Percentiles rank a stretch among this genome's conserved stretches.
Conservation (phyloP, 2,888 invertebrate genomes). For the Pedicia rivosa region DNA sequence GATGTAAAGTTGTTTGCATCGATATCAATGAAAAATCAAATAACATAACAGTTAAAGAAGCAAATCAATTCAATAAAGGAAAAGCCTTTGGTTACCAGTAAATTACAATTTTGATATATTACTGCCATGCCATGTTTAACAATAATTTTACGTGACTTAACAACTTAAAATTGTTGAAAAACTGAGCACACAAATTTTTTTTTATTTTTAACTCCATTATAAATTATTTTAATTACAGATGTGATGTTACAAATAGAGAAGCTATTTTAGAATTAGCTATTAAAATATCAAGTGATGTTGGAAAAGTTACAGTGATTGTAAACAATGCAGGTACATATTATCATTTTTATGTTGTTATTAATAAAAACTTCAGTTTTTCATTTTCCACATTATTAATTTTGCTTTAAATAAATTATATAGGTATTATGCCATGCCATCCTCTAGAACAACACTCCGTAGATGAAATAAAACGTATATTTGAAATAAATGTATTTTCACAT, state of each 20-base stretch:
- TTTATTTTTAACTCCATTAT: too few relatives aligned
- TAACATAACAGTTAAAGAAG: slow-evolving; percentile 44
- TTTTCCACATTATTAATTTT: too few relatives aligned
- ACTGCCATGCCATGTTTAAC: too few relatives aligned
- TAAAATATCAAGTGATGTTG: slow-evolving; percentile 50
- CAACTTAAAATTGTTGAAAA: too few relatives aligned
- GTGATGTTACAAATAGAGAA: slow-evolving; percentile 58
- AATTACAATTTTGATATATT: slow-evolving; percentile 8
- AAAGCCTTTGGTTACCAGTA: slow-evolving; percentile 33
- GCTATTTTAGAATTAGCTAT: slow-evolving; percentile 46
- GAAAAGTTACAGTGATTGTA: slow-evolving; percentile 58
- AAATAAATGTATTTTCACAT: slow-evolving; percentile 64
- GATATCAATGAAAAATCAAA: slow-evolving; percentile 58
- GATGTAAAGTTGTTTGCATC: slow-evolving; percentile 57
- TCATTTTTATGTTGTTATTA: too few relatives aligned
- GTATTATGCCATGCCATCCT: slow-evolving; percentile 64
- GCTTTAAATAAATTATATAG: too few relatives aligned
- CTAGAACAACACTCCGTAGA: slow-evolving; percentile 45
- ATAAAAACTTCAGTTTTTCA: too few relatives aligned
- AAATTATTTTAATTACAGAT: slow-evolving; percentile 33
- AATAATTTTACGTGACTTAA: too few relatives aligned
- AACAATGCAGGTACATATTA: slow-evolving; percentile 85
- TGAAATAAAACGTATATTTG: slow-evolving; percentile 53
- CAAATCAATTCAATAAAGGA: slow-evolving; percentile 24
- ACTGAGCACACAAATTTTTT: too few relatives aligned